phyloP scores from a whole-genome alignment of 2,888 invertebrate species.

The Phragmatobia fuliginosa region DNA sequence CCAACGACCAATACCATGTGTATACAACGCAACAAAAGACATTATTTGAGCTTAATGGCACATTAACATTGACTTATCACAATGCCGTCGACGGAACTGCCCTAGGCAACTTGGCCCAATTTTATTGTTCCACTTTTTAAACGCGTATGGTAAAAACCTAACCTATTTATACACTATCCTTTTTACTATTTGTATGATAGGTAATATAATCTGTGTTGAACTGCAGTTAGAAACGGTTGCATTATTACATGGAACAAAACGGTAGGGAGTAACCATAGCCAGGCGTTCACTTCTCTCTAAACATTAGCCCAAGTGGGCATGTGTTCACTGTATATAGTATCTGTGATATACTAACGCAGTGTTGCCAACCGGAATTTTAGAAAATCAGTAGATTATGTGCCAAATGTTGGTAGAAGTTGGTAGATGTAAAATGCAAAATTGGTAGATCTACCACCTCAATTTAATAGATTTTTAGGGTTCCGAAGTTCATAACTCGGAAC shows the following conservation, averaged over 20 bases:
- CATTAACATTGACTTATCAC: neutral
- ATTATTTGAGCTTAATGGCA: slow-evolving; percentile 1
- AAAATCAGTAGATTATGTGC: too few species aligned
- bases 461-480: too few species aligned
- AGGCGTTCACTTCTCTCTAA: too few species aligned
- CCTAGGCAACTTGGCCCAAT: slow-evolving; percentile 1
- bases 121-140: slow-evolving; percentile 1
- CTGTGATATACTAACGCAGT: neutral
- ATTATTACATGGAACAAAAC: too few species aligned
- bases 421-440: too few species aligned
- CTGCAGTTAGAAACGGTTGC: neutral
- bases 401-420: too few species aligned
- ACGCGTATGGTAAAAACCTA: neutral
- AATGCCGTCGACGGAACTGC: neutral
- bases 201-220: neutral
- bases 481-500: too few species aligned
- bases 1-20: neutral
- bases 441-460: too few species aligned
- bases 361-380: too few species aligned
- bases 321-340: too few species aligned
- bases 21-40: neutral
- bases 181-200: neutral
- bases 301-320: too few species aligned
- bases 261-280: too few species aligned
- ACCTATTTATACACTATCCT: neutral